A percentile compares a stretch with the other conserved stretches of the same genome.
These are phyloP conservation scores for Philaenus spumarius DNA, from an alignment of 1,140 invertebrate species.

Conservation along the genomic window DNA sequence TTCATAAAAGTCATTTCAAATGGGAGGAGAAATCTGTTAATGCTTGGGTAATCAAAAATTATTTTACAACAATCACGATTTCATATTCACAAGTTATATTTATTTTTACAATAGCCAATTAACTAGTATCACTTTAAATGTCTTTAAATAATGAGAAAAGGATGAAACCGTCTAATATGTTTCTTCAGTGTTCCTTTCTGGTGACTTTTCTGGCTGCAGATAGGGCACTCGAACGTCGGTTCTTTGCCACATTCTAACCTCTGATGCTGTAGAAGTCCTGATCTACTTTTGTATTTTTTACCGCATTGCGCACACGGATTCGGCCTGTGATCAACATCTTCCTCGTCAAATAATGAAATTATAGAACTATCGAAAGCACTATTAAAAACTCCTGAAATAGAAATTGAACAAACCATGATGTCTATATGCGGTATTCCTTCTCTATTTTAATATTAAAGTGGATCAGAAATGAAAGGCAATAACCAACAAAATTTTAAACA, in stretches of 20 bases:
- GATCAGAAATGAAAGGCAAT: no score
- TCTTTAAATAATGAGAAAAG: background rate
- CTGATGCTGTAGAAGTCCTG: conserved; percentile 19
- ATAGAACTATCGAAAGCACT: background rate
- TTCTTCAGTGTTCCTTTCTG: conserved; percentile 48
- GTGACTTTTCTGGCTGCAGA: conserved; percentile 48
- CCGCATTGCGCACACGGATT: conserved; percentile 13
- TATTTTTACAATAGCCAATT: no score
- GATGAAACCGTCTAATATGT: conserved; percentile 40
- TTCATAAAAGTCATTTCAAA: no score
- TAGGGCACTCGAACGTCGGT: conserved; percentile 49
- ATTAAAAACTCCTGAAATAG: background rate
- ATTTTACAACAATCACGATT: no score
- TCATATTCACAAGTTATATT: no score
- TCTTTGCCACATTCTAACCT: conserved; percentile 44
- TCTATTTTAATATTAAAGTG: no score
- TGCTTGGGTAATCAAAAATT: no score
- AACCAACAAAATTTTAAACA: no score
- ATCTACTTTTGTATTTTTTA: conserved; percentile 21
- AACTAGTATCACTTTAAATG: no score
- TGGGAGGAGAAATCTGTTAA: no score
- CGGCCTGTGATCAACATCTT: background rate
- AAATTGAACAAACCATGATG: no score
- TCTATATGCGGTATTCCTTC: no score
- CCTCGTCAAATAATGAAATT: background rate